A percentile compares a stretch with the other conserved stretches of the same genome.
Evolutionary conservation across 1,140 invertebrate species (phyloP).

Genomic region (Psix sp.): DNA sequence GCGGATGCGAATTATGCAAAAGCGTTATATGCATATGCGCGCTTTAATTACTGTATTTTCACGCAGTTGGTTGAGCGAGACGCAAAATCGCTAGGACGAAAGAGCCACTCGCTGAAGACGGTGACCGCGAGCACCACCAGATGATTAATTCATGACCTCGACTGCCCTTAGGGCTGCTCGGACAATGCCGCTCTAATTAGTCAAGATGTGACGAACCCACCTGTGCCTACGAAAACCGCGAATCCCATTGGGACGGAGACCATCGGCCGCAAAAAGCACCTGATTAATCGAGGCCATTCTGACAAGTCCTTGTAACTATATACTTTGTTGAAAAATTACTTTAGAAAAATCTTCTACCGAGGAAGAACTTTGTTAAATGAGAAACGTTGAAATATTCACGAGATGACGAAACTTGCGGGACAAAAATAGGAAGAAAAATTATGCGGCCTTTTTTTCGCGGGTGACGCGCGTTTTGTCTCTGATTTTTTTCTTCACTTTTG

Average conservation of each 20-base stretch:
- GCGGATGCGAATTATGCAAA: conserved; percentile 48
- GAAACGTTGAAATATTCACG: too few species aligned
- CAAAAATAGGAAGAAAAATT: too few species aligned
- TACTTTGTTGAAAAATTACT: conserved; percentile 5
- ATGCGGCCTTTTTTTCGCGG: too few species aligned
- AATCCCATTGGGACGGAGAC: conserved; percentile 12
- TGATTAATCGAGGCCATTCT: conserved; percentile 46
- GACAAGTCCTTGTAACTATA: conserved; percentile 4
- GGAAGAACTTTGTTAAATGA: too few species aligned
- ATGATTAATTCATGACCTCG: conserved; percentile 70
- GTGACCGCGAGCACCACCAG: conserved; percentile 57
- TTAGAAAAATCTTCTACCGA: too few species aligned
- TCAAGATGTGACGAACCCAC: conserved; percentile 69
- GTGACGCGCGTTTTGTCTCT: too few species aligned
- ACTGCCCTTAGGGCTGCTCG: conserved; percentile 61
- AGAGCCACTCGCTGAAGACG: conserved; percentile 49
- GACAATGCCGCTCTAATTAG: conserved; percentile 70
- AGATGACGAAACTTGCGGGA: too few species aligned
- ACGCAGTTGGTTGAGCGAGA: conserved; percentile 38
- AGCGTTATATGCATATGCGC: conserved; percentile 40
- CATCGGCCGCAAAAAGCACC: conserved; percentile 31
- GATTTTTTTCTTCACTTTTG: too few species aligned
- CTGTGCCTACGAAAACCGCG: conserved; percentile 58
- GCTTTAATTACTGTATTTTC: conserved; percentile 60
- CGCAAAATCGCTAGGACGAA: conserved; percentile 45